A percentile compares a stretch with the other conserved stretches of the same genome.
Conservation (phyloP, 2,113 vertebrate genomes). For the Phocoena sinus region DNA sequence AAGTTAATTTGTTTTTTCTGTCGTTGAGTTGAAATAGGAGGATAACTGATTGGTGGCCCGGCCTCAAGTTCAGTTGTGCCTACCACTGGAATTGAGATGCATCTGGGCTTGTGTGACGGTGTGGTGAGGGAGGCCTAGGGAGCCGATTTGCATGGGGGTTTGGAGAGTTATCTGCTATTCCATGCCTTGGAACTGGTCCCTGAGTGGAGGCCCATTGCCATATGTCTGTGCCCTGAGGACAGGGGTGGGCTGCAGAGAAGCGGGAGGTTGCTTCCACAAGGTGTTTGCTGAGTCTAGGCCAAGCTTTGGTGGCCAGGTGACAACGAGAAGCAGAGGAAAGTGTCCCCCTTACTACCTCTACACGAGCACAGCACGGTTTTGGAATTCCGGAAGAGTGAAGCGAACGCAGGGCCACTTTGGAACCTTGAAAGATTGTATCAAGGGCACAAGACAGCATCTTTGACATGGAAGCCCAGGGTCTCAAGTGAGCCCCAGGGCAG, state of each 20-base stretch:
- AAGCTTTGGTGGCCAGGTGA: neutral
- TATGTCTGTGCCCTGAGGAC: neutral
- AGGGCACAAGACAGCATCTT: neutral
- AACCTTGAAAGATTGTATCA: neutral
- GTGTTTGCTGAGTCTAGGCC: too few species aligned
- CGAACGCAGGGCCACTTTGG: neutral
- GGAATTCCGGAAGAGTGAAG: neutral
- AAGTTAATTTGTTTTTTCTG: neutral
- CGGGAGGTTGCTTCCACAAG: neutral
- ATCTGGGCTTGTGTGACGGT: neutral
- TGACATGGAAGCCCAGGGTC: neutral
- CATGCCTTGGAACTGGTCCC: neutral
- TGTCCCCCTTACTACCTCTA: neutral
- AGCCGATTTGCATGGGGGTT: fast-evolving
- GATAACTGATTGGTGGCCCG: neutral
- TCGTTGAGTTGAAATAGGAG: neutral
- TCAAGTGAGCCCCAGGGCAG: neutral
- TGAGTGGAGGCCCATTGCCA: neutral
- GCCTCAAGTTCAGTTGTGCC: neutral
- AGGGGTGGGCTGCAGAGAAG: neutral
- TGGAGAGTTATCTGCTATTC: neutral
- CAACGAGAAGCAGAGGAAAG: neutral
- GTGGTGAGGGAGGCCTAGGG: neutral
- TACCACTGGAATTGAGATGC: neutral
- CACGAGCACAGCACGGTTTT: neutral